Evolutionary conservation across 1,140 invertebrate genomes (phyloP), one percentile per base, ranked within the genome.

Genomic region (Ganaspis sp.): DNA sequence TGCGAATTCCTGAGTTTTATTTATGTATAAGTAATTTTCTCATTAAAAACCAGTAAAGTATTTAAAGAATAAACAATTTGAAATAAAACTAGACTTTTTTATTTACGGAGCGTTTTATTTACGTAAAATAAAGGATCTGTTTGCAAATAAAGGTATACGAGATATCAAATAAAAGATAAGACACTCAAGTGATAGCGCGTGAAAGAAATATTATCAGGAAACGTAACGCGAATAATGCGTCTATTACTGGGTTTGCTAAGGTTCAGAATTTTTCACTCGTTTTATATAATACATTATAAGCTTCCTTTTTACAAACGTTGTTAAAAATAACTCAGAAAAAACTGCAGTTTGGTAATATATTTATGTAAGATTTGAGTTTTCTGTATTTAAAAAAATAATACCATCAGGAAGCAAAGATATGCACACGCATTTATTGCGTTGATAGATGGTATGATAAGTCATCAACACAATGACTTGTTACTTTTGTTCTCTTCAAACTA

Each of bases 381-480:
- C 19, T 54, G 23, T n/a, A 29, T 64, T 29, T 64, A 29, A 15
- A 15, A 26, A 64, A 15, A 23, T 58, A 5, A 64, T 29, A 29
- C 21, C 15, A 49, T 11, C 23, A 9, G 23, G 23, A 64, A 64
- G 9, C 29, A 34, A 64, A 64, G 4, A 29, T 54, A 54, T 26
- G 9, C 9, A 21, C 9, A 23, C 9, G 9, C 19, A 54, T 19
- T 49, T 17, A 34, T 34, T 34, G 12, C 38, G 4, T 8, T n/a
- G 17, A 17, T 17, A 17, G 3, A n/a, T 49, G 17, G 45, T 64
- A 21, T 29, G 58, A 64, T 49, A 64, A 64, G 58, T 29, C 58
- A 64, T 64, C 58, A 64, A 17, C 58, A 64, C 26, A 29, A 64
- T 64, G 58, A 64, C 58, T 64, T 29, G 26, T 64, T 29, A 29